A percentile compares a stretch with the other conserved stretches of the same genome.
phyloP scores from a whole-genome alignment of 2,797 vertebrate genomes.

The Centropyge bicolor region DNA sequence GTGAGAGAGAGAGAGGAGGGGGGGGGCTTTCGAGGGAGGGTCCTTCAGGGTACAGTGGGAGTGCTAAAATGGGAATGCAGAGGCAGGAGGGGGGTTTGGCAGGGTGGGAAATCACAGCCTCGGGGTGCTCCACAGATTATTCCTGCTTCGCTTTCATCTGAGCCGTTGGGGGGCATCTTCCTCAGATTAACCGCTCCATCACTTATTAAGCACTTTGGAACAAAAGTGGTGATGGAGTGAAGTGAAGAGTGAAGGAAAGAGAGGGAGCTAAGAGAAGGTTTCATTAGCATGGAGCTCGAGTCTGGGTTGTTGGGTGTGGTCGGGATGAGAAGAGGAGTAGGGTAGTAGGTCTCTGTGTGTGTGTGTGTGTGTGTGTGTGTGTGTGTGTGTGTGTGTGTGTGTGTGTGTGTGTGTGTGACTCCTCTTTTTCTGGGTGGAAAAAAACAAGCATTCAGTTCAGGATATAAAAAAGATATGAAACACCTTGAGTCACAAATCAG shows the following conservation, averaged over 20 bases:
- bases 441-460: conserved; percentile 34
- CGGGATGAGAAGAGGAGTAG: conserved; percentile 16
- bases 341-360: no score
- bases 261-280: conserved; percentile 35
- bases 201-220: conserved; percentile 78
- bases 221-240: conserved; percentile 55
- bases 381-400: background rate
- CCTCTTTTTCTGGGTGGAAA: conserved; percentile 15
- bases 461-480: conserved; percentile 19
- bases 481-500: background rate
- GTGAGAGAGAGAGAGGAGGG: background rate
- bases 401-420: background rate
- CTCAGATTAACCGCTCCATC: conserved; percentile 76
- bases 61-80: conserved; percentile 58
- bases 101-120: conserved; percentile 70
- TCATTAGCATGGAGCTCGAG: conserved; percentile 43
- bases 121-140: conserved; percentile 74
- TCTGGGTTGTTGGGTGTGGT: conserved; percentile 60
- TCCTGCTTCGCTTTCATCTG: conserved; percentile 79
- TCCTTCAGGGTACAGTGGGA: conserved; percentile 66
- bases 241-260: no score
- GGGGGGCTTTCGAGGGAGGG: conserved; percentile 50
- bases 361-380: background rate
- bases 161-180: conserved; percentile 55
- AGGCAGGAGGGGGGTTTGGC: conserved; percentile 56